Conservation (phyloP, 1,140 invertebrate genomes). For the Ceratina australensis region DNA sequence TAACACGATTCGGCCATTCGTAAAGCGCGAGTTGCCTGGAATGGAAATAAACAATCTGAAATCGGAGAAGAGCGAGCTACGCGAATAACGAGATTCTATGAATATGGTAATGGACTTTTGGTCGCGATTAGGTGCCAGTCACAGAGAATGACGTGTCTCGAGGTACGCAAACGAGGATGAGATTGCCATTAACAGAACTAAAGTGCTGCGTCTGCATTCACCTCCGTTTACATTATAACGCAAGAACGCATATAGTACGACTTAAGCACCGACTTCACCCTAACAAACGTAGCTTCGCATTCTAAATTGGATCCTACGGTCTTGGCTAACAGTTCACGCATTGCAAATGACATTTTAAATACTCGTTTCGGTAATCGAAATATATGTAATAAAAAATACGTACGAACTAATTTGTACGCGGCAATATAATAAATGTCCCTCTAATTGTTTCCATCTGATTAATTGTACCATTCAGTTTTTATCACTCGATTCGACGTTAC, state of each 20-base stretch:
- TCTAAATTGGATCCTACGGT: conserved; percentile 35
- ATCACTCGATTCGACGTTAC: neutral
- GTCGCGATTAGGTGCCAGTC: conserved; percentile 50
- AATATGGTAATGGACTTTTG: conserved; percentile 62
- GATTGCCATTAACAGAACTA: conserved; percentile 37
- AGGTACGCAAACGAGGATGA: conserved; percentile 40
- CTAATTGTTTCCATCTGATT: neutral
- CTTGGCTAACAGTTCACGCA: neutral
- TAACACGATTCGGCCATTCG: conserved; percentile 7
- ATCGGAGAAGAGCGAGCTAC: neutral
- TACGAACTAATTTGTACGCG: neutral
- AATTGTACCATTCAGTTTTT: neutral
- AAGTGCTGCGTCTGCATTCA: conserved; percentile 8
- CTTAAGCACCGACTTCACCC: neutral
- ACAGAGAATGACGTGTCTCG: conserved; percentile 39
- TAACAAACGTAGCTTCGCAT: conserved; percentile 24
- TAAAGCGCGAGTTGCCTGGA: neutral
- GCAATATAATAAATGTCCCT: no score
- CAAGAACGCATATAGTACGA: conserved; percentile 11
- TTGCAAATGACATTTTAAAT: neutral
- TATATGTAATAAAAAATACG: neutral
- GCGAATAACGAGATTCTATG: conserved; percentile 54
- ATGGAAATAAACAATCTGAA: conserved; percentile 11
- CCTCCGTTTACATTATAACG: neutral
- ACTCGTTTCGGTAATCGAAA: no score